Conservation (phyloP, 2,888 invertebrate genomes). For the Folsomia candida region DNA sequence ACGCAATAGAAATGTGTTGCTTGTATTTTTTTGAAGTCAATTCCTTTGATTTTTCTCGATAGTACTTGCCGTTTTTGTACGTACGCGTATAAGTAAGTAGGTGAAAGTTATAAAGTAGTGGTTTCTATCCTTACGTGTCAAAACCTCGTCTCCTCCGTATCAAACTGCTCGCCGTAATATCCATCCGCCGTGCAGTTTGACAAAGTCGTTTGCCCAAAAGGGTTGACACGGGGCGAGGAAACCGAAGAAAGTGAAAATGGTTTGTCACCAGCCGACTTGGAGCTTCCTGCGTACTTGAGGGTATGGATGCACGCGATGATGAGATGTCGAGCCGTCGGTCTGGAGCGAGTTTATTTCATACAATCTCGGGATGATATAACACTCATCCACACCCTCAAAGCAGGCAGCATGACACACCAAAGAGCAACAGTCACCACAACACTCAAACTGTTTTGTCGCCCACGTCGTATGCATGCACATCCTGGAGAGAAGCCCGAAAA, state of each 20-base stretch:
- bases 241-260: slow-evolving; percentile 4
- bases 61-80: no score
- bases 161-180: no score
- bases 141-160: no score
- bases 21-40: no score
- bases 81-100: not conserved
- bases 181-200: not conserved
- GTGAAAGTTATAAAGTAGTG: not conserved
- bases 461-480: not conserved
- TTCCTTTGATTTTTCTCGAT: no score
- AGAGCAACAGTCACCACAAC: not conserved
- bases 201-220: not conserved
- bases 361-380: not conserved
- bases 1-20: no score
- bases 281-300: no score
- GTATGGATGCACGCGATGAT: not conserved
- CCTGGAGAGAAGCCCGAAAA: not conserved
- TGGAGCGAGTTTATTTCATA: not conserved
- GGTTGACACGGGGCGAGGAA: not conserved
- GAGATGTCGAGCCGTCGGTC: not conserved
- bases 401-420: not conserved
- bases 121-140: no score
- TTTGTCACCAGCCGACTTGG: slow-evolving; percentile 1
- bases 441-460: not conserved
- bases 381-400: not conserved